A percentile compares a stretch with the other conserved stretches of the same genome.
Evolutionary conservation across 1,140 invertebrate species (phyloP).

Genomic region (Saxidomus purpurata): DNA sequence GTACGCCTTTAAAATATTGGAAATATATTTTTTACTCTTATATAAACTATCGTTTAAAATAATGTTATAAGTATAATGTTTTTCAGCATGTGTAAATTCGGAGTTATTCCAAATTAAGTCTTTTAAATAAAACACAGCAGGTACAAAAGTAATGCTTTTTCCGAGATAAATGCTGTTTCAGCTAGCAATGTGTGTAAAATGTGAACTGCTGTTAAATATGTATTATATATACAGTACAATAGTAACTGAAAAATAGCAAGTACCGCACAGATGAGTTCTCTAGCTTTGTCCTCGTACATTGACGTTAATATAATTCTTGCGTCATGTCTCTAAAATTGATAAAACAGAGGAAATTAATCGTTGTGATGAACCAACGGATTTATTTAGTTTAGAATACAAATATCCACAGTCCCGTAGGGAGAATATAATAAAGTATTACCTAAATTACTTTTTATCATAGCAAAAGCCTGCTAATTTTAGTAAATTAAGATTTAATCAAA

Average conservation of each 20-base stretch:
- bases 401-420: background rate
- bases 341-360: too few relatives aligned
- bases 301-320: conserved; percentile 98
- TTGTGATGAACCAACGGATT: too few relatives aligned
- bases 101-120: too few relatives aligned
- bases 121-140: too few relatives aligned
- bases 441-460: background rate
- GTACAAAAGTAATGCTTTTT: too few relatives aligned
- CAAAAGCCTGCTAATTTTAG: background rate
- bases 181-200: too few relatives aligned
- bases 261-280: conserved; percentile 97
- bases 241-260: conserved; percentile 89
- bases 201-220: background rate
- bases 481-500: background rate
- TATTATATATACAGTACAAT: too few relatives aligned
- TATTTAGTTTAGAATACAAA: background rate
- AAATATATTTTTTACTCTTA: background rate
- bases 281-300: conserved; percentile 98
- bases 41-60: too few relatives aligned
- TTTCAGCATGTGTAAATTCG: background rate
- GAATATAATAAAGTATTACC: too few relatives aligned
- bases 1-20: conserved; percentile 89
- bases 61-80: too few relatives aligned
- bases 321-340: conserved; percentile 92
- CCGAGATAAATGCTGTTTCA: too few relatives aligned